Evolutionary conservation across 2,113 vertebrate genomes (phyloP).

Genomic region (Cavia porcellus): DNA sequence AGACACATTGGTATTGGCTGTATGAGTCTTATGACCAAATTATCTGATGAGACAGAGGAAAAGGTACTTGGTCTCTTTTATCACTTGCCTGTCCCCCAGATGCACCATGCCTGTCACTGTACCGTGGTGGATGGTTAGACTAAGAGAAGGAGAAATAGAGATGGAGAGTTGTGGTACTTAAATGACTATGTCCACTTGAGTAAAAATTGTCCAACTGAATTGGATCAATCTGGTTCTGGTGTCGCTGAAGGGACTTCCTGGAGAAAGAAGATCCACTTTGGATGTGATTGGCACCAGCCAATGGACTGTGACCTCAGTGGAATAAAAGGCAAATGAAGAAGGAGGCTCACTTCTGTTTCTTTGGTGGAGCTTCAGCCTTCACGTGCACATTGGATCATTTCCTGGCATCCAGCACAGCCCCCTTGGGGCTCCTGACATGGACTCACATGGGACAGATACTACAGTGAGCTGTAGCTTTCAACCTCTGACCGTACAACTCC

Average conservation of each 20-base stretch:
- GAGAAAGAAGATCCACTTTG: not conserved
- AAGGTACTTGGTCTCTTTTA: not conserved
- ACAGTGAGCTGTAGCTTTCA: not conserved
- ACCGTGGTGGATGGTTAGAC: not conserved
- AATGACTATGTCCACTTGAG: not conserved
- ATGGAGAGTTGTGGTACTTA: not conserved
- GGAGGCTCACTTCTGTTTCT: not conserved
- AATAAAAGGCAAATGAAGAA: not conserved
- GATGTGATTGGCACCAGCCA: not conserved
- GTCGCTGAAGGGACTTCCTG: not conserved
- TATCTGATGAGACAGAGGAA: not conserved
- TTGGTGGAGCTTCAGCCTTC: not conserved
- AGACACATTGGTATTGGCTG: not conserved
- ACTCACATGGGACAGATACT: not conserved
- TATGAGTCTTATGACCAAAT: not conserved
- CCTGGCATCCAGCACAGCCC: not conserved
- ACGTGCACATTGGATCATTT: not conserved
- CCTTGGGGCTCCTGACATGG: not conserved
- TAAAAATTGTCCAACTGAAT: not conserved
- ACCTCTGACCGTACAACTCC: not conserved
- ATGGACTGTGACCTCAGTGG: not conserved
- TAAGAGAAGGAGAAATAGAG: not conserved
- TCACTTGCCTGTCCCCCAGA: not conserved
- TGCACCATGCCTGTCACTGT: not conserved
- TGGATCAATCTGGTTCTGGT: not conserved